Conservation (phyloP, 2,888 invertebrate genomes). For the Mantis religiosa region DNA sequence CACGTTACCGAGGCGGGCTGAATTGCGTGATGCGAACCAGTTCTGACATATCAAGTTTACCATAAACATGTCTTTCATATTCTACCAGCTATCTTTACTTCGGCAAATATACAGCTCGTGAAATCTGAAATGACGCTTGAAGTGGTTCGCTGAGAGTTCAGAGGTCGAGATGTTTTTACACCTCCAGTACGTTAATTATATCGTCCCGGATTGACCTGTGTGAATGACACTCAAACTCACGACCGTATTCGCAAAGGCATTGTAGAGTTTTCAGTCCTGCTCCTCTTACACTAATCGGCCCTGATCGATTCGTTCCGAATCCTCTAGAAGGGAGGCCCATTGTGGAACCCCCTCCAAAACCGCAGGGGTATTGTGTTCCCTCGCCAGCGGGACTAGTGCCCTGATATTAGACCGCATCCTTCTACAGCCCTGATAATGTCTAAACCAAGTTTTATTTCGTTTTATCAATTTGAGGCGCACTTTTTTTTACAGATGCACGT, state of each 20-base stretch:
- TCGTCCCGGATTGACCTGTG: too few species aligned
- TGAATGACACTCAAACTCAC: background rate
- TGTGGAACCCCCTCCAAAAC: background rate
- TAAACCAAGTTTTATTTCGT: slow-evolving; percentile 28
- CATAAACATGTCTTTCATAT: too few species aligned
- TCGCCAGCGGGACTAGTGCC: background rate
- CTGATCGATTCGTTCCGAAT: slow-evolving; percentile 25
- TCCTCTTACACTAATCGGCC: slow-evolving; percentile 20
- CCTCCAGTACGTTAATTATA: background rate
- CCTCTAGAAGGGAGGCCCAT: background rate
- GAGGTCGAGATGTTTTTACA: background rate
- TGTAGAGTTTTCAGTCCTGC: slow-evolving; percentile 9
- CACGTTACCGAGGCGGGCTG: too few species aligned
- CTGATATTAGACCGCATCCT: background rate
- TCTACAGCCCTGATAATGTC: slow-evolving; percentile 25
- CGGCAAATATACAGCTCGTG: too few species aligned
- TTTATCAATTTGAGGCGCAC: slow-evolving; percentile 26
- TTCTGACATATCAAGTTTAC: too few species aligned
- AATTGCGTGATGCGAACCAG: too few species aligned
- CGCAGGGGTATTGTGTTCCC: background rate
- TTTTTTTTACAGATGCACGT: slow-evolving; percentile 2
- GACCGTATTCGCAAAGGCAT: background rate
- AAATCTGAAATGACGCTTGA: background rate
- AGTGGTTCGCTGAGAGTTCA: background rate
- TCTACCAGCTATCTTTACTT: too few species aligned